phyloP scores from a whole-genome alignment of 2,113 vertebrate species.

The Dunckerocampus dactyliophorus region DNA sequence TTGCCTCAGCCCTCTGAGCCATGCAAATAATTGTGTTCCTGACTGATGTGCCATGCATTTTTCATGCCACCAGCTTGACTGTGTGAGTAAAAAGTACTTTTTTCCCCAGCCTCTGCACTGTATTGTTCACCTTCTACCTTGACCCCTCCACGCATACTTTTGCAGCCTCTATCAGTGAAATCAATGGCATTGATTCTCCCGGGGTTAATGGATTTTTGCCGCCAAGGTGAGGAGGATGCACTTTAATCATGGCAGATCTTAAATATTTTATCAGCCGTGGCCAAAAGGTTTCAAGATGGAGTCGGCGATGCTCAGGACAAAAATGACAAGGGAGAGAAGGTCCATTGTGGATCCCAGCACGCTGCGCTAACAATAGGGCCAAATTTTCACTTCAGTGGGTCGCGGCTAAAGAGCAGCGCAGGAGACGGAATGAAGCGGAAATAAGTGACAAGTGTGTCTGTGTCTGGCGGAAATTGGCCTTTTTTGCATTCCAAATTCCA shows the following conservation, averaged over 20 bases:
- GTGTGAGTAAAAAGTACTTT: conserved; percentile 35
- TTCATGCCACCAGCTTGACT: conserved; percentile 51
- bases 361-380: conserved; percentile 28
- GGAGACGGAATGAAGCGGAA: background rate
- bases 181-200: conserved; percentile 66
- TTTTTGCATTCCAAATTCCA: background rate
- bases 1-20: conserved; percentile 50
- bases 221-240: conserved; percentile 69
- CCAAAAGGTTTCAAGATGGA: conserved; percentile 61
- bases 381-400: conserved; percentile 23
- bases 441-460: background rate
- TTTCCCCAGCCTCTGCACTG: conserved; percentile 1
- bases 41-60: conserved; percentile 67
- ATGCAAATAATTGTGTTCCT: conserved; percentile 64
- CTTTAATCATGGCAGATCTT: conserved; percentile 72
- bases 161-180: conserved; percentile 65
- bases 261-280: conserved; percentile 72
- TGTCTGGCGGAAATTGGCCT: background rate
- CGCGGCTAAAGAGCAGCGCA: conserved; percentile 5
- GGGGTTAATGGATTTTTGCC: conserved; percentile 70
- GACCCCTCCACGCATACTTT: conserved; percentile 41
- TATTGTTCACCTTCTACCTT: conserved; percentile 44
- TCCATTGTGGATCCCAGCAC: conserved; percentile 35
- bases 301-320: conserved; percentile 40
- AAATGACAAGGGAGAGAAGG: conserved; percentile 36